Conservation (phyloP, 1,140 invertebrate species). For the Odontomachus brunneus region DNA sequence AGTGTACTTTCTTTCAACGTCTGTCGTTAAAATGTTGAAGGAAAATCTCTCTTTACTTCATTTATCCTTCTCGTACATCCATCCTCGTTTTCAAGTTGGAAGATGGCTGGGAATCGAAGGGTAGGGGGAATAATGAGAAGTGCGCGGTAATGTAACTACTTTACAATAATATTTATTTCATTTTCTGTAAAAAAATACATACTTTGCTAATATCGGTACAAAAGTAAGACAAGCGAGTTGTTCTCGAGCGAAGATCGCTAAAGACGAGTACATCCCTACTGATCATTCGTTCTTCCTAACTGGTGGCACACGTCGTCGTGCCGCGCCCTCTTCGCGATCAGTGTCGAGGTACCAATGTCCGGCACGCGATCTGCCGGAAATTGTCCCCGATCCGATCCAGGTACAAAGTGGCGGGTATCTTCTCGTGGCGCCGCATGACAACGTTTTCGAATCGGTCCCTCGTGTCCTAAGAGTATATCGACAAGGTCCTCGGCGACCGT, state of each 20-base stretch:
- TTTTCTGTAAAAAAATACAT: conserved; percentile 79
- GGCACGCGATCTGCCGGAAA: conserved; percentile 46
- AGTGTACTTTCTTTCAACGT: no score
- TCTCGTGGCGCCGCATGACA: conserved; percentile 25
- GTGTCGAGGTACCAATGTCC: conserved; percentile 41
- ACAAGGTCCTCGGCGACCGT: conserved; percentile 10
- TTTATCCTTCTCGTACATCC: not conserved
- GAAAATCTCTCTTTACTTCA: not conserved
- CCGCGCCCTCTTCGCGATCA: conserved; percentile 43
- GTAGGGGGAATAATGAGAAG: not conserved
- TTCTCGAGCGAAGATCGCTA: conserved; percentile 65
- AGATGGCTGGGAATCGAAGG: not conserved
- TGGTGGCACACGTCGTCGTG: conserved; percentile 58
- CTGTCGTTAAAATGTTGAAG: no score
- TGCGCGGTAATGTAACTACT: not conserved
- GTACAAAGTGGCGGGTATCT: conserved; percentile 49
- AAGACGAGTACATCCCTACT: conserved; percentile 36
- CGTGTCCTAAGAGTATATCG: conserved; percentile 49
- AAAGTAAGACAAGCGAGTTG: conserved; percentile 72
- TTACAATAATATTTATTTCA: conserved; percentile 73
- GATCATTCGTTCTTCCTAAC: conserved; percentile 48
- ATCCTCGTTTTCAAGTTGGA: not conserved
- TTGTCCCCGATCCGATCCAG: conserved; percentile 59
- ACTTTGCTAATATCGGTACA: conserved; percentile 76
- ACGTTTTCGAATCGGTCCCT: conserved; percentile 46